Evolutionary conservation across 2,113 vertebrate species (phyloP).

Genomic region (Cercocebus atys): DNA sequence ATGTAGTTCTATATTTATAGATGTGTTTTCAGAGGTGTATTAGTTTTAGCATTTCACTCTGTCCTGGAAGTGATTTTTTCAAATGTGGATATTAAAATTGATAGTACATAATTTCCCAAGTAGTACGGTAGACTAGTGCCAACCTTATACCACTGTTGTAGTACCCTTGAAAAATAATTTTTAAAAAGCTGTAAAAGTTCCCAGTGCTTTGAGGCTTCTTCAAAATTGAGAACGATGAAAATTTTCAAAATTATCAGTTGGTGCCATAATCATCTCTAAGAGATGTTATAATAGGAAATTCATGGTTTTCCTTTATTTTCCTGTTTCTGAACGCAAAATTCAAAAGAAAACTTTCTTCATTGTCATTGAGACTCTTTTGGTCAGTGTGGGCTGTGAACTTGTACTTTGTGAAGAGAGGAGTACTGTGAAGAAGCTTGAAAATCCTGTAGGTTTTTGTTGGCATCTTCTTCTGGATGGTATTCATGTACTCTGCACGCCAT

Average conservation of each 20-base stretch:
- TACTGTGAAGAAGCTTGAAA: neutral
- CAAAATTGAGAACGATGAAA: neutral
- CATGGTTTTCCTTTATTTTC: slow-evolving; percentile 42
- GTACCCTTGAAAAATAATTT: neutral
- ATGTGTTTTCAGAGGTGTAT: neutral
- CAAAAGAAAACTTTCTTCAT: slow-evolving; percentile 34
- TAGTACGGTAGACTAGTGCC: neutral
- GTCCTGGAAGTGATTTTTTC: slow-evolving; percentile 9
- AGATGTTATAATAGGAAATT: neutral
- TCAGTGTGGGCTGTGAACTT: slow-evolving; percentile 30
- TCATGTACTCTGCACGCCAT: neutral
- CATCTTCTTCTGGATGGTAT: neutral
- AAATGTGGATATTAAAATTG: neutral
- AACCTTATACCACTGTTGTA: neutral
- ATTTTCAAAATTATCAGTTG: neutral
- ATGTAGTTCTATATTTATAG: neutral
- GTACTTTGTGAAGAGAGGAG: neutral
- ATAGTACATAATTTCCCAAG: neutral
- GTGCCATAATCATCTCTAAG: neutral
- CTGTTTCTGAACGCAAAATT: slow-evolving; percentile 21
- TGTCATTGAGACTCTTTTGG: neutral
- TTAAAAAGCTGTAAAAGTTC: neutral
- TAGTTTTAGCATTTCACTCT: neutral
- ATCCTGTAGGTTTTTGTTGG: slow-evolving; percentile 40
- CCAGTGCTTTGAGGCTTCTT: neutral